Evolutionary conservation across 2,888 invertebrate species (phyloP).

Genomic region (Vanessa cardui): DNA sequence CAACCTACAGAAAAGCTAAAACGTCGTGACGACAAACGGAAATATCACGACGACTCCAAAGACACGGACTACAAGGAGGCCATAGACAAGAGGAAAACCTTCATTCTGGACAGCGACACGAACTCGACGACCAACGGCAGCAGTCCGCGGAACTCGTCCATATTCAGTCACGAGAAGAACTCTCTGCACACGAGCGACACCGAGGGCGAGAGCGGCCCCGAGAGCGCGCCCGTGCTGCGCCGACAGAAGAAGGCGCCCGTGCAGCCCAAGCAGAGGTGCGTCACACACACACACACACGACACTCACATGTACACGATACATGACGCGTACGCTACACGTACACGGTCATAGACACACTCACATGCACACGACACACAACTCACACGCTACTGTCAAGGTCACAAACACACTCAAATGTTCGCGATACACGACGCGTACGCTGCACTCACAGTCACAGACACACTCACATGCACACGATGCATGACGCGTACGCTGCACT

Average conservation of each 20-base stretch:
- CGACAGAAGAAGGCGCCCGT: conserved; percentile 57
- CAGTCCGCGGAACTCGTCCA: conserved; percentile 74
- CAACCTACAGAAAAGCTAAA: conserved; percentile 60
- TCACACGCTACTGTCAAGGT: no score
- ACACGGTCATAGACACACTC: no score
- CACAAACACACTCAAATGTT: no score
- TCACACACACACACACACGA: background rate
- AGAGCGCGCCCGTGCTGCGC: conserved; percentile 70
- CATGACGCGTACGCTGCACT: no score
- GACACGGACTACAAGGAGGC: conserved; percentile 66
- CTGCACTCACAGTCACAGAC: no score
- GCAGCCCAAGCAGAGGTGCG: conserved; percentile 66
- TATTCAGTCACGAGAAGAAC: conserved; percentile 71
- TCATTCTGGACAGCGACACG: conserved; percentile 76
- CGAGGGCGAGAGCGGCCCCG: conserved; percentile 73
- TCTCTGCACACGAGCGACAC: conserved; percentile 68
- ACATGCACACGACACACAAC: no score
- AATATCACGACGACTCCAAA: conserved; percentile 71
- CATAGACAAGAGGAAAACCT: conserved; percentile 72
- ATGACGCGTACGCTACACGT: no score
- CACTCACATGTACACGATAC: background rate
- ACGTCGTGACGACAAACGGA: conserved; percentile 65
- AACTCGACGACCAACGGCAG: conserved; percentile 78
- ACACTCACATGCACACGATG: no score
- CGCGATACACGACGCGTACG: no score